Conservation (phyloP, 2,113 vertebrate species). For the Euleptes europaea region DNA sequence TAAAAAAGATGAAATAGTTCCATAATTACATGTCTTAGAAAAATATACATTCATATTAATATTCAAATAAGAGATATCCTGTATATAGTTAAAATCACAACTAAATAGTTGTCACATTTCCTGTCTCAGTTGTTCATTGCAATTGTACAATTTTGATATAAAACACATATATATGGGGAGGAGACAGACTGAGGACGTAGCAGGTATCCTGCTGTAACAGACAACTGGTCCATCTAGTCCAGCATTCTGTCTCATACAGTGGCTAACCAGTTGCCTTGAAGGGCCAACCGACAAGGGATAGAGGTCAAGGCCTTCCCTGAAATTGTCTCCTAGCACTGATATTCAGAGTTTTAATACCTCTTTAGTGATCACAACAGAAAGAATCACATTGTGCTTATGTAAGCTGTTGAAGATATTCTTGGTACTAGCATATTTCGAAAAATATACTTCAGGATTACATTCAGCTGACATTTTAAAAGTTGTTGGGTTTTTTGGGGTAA, state of each 20-base stretch:
- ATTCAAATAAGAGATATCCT: conserved; percentile 3
- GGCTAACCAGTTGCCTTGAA: too few species aligned
- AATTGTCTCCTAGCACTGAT: too few species aligned
- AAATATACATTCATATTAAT: conserved; percentile 33
- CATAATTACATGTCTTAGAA: conserved; percentile 59
- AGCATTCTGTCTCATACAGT: too few species aligned
- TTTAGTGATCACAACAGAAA: neutral
- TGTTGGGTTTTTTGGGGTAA: too few species aligned
- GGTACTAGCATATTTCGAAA: conserved; percentile 40
- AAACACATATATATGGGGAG: neutral
- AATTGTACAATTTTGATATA: conserved; percentile 25
- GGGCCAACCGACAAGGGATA: too few species aligned
- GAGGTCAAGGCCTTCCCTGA: too few species aligned
- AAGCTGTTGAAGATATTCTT: conserved; percentile 43
- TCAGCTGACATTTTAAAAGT: conserved; percentile 42
- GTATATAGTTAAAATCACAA: conserved; percentile 41
- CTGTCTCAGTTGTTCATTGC: conserved; percentile 30
- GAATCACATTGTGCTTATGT: conserved; percentile 22
- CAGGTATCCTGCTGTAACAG: too few species aligned
- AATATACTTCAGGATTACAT: conserved; percentile 52
- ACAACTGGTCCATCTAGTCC: too few species aligned
- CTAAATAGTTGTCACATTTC: conserved; percentile 35
- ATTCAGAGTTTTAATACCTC: too few species aligned
- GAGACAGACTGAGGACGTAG: too few species aligned
- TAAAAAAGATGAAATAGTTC: conserved; percentile 63